phyloP scores from a whole-genome alignment of 2,797 vertebrate species.

The Sarcophilus harrisii region DNA sequence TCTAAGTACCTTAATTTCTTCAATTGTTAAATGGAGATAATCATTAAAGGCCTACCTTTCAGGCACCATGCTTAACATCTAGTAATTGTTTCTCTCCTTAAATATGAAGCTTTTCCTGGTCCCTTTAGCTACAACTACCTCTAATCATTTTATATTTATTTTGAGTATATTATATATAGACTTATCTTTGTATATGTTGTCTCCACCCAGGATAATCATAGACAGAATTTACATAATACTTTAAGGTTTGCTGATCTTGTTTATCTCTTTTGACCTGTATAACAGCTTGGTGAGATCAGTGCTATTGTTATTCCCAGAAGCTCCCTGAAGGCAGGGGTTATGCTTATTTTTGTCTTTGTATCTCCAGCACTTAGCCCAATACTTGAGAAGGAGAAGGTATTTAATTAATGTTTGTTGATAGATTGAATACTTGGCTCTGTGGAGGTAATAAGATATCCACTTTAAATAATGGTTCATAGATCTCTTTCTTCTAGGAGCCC shows the following conservation, averaged over 20 bases:
- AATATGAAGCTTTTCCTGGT: neutral
- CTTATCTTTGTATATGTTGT: neutral
- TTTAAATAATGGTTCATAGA: conserved; percentile 13
- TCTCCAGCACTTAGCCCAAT: neutral
- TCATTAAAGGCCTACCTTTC: neutral
- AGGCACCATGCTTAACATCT: neutral
- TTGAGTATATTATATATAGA: neutral
- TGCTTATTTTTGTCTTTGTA: neutral
- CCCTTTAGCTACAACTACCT: neutral
- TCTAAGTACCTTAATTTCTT: neutral
- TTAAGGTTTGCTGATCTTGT: neutral
- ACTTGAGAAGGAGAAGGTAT: neutral
- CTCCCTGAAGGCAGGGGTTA: neutral
- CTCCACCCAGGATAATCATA: neutral
- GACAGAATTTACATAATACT: neutral
- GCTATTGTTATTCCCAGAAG: neutral
- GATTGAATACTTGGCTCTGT: neutral
- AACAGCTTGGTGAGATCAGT: neutral
- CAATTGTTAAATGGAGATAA: neutral
- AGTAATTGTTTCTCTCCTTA: neutral
- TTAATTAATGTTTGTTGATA: neutral
- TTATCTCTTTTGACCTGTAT: neutral
- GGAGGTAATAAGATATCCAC: neutral
- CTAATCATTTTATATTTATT: neutral
- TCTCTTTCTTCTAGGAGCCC: conserved; percentile 10